Evolutionary conservation across 2,797 vertebrate genomes (phyloP), one percentile per base, ranked within the genome.

Genomic region (Enteromius argenteus): DNA sequence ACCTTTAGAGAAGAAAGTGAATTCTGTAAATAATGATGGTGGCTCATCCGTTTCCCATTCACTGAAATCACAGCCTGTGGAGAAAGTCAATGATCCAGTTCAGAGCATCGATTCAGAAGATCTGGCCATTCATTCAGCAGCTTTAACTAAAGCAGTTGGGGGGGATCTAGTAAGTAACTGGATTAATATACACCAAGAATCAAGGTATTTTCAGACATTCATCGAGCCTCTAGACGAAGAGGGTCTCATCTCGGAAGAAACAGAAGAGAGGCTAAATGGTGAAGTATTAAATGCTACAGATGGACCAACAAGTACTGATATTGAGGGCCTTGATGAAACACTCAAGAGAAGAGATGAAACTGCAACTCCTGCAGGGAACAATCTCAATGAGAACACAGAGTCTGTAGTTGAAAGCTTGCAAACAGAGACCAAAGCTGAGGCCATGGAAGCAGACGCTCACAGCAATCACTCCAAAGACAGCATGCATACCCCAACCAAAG

Each of bases 201-300:
- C 94, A 17, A 94, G 89, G 81, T 94, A 84, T 71, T 96, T 96
- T 37, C 91, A 96, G 91, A 96, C 88, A 0, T 96, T 93, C 80
- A 90, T 94, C 0, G 94, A 95, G 80, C 94, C 95, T 7, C 83
- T 94, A 44, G 94, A 95, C n/a, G 93, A 95, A 68, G 73, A 78
- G 73, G 85, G 86, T 27, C 60, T 81, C 0, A 23, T 66, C 1
- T 30, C 86, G 7, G 84, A 89, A 9, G 79, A 87, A 35, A 68
- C 14, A 0, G 0, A 42, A 19, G 44, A 0, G 39, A 64, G 37
- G 64, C 86, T 30, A 27, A 68, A 86, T 1, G 42, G 5, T 9
- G 81, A 88, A 56, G 67, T 39, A 39, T 10, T 80, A 5, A 86
- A 91, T 37, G 69, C 19, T 6, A 51, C 74, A 51, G 79, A n/a